Conservation (phyloP, 2,888 invertebrate genomes). For the Neoscelio sp. region DNA sequence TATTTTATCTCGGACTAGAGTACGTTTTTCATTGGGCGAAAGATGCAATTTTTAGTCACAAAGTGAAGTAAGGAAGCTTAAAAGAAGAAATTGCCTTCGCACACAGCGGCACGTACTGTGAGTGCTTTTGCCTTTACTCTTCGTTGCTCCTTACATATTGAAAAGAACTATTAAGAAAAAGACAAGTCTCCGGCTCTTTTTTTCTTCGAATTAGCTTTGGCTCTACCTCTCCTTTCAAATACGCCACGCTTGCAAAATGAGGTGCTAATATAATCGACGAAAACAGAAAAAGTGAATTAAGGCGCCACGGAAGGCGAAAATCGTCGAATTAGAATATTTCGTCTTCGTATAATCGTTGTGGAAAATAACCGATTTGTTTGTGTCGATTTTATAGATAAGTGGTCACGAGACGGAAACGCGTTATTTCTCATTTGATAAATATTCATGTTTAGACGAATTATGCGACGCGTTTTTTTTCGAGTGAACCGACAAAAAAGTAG, state of each 20-base stretch:
- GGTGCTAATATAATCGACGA: constrained; percentile 29
- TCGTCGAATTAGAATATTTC: not conserved
- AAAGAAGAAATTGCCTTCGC: constrained; percentile 48
- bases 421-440: constrained; percentile 7
- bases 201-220: constrained; percentile 18
- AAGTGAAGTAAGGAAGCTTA: constrained; percentile 51
- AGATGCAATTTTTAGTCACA: constrained; percentile 64
- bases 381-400: too few relatives aligned
- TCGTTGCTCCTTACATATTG: constrained; percentile 33
- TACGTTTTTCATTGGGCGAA: constrained; percentile 53
- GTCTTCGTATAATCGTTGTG: too few relatives aligned
- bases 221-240: constrained; percentile 5
- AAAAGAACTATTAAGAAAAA: constrained; percentile 38
- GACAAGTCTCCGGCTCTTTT: constrained; percentile 9
- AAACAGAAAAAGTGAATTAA: constrained; percentile 20
- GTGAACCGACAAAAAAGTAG: constrained; percentile 5
- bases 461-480: constrained; percentile 1
- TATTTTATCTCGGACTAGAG: constrained; percentile 53
- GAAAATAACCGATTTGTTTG: too few relatives aligned
- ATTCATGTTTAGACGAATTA: constrained; percentile 28
- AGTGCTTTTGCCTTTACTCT: constrained; percentile 47
- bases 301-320: not conserved
- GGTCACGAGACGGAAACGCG: too few relatives aligned
- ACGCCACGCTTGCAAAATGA: constrained; percentile 11
- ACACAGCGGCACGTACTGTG: constrained; percentile 34